Base-by-base conservation (phyloP, 2,797 vertebrate species). In the Malurus splendens region DNA sequence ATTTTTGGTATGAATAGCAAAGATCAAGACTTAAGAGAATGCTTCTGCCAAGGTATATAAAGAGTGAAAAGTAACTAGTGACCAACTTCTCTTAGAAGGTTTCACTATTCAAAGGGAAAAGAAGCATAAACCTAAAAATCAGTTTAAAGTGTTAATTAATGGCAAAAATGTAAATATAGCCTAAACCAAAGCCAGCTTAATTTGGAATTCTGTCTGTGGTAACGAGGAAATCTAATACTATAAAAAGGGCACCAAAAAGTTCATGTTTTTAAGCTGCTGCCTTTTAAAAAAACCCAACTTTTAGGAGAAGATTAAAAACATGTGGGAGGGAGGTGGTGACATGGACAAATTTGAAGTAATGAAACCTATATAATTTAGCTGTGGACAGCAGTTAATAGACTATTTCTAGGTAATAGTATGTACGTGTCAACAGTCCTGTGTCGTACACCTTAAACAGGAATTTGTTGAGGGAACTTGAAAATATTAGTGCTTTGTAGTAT, bases 291-390 rank as follows among this genome's bases (percentile, higher is more conserved):
- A 86, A 28, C 12, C 1, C 50, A 47, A 16, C 64, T 90, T 88
- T n/a, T 85, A 82, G 75, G 71, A 81, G 83, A 68, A 94, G 67
- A 95, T 94, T 92, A 88, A 93, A 93, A 95, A 93, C 92, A 93
- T 85, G 42, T 92, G 92, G 86, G 67, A 84, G 32, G 56, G 54
- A 94, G 88, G 87, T 92, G 91, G 87, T 94, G 91, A 92, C 90
- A 93, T 80, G 90, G 51, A 89, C 88, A 94, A 94, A 94, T 95
- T 94, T 91, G 84, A 90, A 90, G 86, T 93, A 95, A 93, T 92
- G 88, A 90, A 94, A 71, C 87, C 88, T 93, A 82, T 94, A 93
- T 93, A 95, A 91, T 94, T 80, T 87, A 91, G 78, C 72, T 95
- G 90, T 89, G 75, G 91, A 94, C 86, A 92, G 91, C 81, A 85